A percentile compares a stretch with the other conserved stretches of the same genome.
phyloP scores from a whole-genome alignment of 30 jellyfish, hydroid and myxozoan genomes.

The Hydractinia echinata region DNA sequence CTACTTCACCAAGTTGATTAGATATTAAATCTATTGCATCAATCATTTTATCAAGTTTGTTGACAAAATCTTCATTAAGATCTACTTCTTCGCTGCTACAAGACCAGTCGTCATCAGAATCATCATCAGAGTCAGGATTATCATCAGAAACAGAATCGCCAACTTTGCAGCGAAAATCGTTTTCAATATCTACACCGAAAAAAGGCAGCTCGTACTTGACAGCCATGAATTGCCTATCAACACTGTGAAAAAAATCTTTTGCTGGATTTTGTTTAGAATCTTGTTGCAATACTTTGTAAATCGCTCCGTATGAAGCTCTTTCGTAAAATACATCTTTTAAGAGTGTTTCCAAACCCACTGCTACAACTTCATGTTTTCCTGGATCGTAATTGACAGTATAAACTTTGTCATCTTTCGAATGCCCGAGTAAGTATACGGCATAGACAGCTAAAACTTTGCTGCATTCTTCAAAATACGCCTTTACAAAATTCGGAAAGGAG shows the following conservation, averaged over 20 bases:
- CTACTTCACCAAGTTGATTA: neutral
- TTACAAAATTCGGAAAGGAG: slow-evolving; percentile 34
- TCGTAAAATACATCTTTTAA: slow-evolving; percentile 24
- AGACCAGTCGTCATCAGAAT: no score
- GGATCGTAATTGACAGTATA: slow-evolving; percentile 46
- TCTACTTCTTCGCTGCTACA: no score
- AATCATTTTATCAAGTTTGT: no score
- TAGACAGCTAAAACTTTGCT: slow-evolving; percentile 60
- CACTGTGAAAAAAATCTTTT: slow-evolving; percentile 34
- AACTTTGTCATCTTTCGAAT: slow-evolving; percentile 24
- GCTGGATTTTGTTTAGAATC: slow-evolving; percentile 5
- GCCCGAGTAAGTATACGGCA: slow-evolving; percentile 50
- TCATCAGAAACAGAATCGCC: slow-evolving; percentile 15
- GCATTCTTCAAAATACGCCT: slow-evolving; percentile 45
- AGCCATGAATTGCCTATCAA: slow-evolving; percentile 35
- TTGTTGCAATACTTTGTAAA: slow-evolving; percentile 34
- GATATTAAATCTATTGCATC: no score
- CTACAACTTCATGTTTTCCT: slow-evolving; percentile 34
- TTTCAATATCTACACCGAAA: slow-evolving; percentile 15
- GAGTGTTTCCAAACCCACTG: slow-evolving; percentile 30
- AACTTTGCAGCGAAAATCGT: neutral
- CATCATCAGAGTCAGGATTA: slow-evolving; percentile 4
- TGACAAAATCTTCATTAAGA: no score
- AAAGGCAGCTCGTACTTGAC: slow-evolving; percentile 18
- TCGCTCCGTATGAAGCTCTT: slow-evolving; percentile 39